phyloP scores from a whole-genome alignment of 1,140 invertebrate genomes.

The Pemphigus obesinymphae region DNA sequence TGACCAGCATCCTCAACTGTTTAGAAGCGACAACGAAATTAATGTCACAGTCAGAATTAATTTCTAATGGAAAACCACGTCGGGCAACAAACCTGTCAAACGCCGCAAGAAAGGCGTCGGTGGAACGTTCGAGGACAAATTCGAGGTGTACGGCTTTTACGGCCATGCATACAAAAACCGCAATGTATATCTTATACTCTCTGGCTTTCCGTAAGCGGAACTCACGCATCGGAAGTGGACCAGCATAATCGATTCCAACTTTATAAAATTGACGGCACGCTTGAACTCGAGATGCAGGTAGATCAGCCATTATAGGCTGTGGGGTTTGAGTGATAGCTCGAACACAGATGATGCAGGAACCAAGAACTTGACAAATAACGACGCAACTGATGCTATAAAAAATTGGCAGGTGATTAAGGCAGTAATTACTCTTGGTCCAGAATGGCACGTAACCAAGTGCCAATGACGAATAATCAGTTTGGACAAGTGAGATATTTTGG shows the following conservation, averaged over 20 bases:
- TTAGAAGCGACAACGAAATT: constrained; percentile 49
- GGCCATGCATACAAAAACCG: constrained; percentile 52
- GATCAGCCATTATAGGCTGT: not conserved
- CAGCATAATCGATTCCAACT: too few species aligned
- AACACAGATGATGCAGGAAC: too few species aligned
- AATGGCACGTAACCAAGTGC: too few species aligned
- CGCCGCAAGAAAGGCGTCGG: constrained; percentile 50
- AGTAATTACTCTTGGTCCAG: too few species aligned
- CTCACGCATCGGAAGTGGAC: not conserved
- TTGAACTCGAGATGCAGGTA: constrained; percentile 43
- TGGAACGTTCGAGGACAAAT: constrained; percentile 49
- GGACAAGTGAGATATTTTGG: too few species aligned
- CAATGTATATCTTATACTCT: constrained; percentile 48
- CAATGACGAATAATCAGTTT: too few species aligned
- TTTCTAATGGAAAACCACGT: constrained; percentile 47
- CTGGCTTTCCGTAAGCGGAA: not conserved
- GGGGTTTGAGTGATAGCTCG: too few species aligned
- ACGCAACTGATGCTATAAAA: too few species aligned
- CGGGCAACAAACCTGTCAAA: constrained; percentile 51
- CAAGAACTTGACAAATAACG: too few species aligned
- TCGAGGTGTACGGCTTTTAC: constrained; percentile 53
- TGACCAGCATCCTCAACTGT: not conserved
- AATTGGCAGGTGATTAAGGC: too few species aligned
- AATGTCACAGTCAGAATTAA: constrained; percentile 50
- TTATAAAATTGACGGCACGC: constrained; percentile 43